A percentile compares a stretch with the other conserved stretches of the same genome.
phyloP scores from a whole-genome alignment of 2,113 vertebrate genomes.

The Heloderma charlesbogerti region DNA sequence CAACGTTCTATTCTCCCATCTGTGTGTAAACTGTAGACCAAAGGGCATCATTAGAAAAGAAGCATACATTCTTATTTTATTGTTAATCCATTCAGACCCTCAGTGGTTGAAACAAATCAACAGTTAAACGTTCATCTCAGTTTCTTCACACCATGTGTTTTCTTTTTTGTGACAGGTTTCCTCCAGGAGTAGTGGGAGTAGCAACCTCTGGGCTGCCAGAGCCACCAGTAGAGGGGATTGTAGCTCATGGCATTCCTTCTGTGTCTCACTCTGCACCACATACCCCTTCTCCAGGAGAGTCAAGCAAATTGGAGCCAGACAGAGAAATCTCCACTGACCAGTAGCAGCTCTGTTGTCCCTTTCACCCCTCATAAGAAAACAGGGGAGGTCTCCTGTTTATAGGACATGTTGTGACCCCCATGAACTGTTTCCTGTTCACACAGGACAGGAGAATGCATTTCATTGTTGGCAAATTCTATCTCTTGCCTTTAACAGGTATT shows the following conservation, averaged over 20 bases:
- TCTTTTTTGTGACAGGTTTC: constrained; percentile 82
- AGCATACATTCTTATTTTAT: too few species aligned
- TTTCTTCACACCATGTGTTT: not conserved
- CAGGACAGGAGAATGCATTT: constrained; percentile 70
- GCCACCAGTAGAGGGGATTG: constrained; percentile 86
- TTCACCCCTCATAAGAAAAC: constrained; percentile 60
- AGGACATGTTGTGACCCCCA: constrained; percentile 72
- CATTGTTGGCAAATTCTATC: constrained; percentile 74
- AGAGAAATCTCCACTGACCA: constrained; percentile 95
- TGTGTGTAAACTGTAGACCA: too few species aligned
- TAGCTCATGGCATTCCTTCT: constrained; percentile 86
- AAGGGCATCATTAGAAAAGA: too few species aligned
- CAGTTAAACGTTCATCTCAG: too few species aligned
- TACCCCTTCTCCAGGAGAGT: constrained; percentile 90
- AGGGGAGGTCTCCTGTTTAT: constrained; percentile 61
- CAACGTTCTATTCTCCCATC: too few species aligned
- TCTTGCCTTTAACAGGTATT: constrained; percentile 77
- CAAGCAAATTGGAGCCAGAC: constrained; percentile 91
- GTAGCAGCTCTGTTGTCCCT: constrained; percentile 80
- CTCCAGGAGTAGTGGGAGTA: constrained; percentile 88
- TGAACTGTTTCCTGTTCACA: constrained; percentile 70
- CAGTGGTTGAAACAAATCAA: too few species aligned
- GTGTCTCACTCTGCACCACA: constrained; percentile 82
- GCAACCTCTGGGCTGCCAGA: constrained; percentile 84
- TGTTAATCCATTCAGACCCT: too few species aligned